These are phyloP conservation scores for Xanthia icteritia DNA, from an alignment of 2,888 invertebrate genomes.

Conservation along the genomic window DNA sequence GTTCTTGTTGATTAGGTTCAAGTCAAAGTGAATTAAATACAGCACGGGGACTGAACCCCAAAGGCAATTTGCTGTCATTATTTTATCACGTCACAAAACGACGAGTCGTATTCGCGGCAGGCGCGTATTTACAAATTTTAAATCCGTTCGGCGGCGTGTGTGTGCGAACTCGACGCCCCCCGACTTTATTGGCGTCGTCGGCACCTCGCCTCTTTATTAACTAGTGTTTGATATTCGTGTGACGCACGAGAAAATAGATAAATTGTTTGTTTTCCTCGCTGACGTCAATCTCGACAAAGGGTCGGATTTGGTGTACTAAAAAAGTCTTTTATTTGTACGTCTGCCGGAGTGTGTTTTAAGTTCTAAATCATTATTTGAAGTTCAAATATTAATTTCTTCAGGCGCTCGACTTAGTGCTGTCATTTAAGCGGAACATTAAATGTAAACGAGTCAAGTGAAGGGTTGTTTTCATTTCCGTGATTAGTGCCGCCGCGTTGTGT, in stretches of 20 bases:
- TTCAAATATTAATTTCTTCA: constrained; percentile 68
- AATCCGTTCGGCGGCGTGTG: constrained; percentile 78
- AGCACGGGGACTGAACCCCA: constrained; percentile 57
- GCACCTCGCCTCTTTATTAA: constrained; percentile 79
- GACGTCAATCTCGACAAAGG: constrained; percentile 69
- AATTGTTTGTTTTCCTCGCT: constrained; percentile 84
- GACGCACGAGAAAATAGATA: constrained; percentile 82
- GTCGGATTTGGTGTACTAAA: constrained; percentile 56
- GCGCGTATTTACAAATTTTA: constrained; percentile 81
- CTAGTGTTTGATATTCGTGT: constrained; percentile 82
- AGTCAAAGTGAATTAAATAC: constrained; percentile 52
- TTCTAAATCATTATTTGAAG: constrained; percentile 66
- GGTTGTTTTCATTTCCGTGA: constrained; percentile 88
- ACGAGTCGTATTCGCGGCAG: constrained; percentile 76
- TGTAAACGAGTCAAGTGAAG: constrained; percentile 80
- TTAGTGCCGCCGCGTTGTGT: constrained; percentile 81
- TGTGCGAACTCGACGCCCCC: constrained; percentile 81
- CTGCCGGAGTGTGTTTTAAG: constrained; percentile 61
- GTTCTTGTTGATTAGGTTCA: constrained; percentile 42
- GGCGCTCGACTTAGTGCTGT: constrained; percentile 71
- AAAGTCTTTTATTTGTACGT: constrained; percentile 60
- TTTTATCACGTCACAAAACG: constrained; percentile 83
- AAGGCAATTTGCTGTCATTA: constrained; percentile 81
- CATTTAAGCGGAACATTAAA: constrained; percentile 81
- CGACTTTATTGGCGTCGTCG: constrained; percentile 81